Conservation (phyloP, 2,113 vertebrate species). For the Austrofundulus limnaeus region DNA sequence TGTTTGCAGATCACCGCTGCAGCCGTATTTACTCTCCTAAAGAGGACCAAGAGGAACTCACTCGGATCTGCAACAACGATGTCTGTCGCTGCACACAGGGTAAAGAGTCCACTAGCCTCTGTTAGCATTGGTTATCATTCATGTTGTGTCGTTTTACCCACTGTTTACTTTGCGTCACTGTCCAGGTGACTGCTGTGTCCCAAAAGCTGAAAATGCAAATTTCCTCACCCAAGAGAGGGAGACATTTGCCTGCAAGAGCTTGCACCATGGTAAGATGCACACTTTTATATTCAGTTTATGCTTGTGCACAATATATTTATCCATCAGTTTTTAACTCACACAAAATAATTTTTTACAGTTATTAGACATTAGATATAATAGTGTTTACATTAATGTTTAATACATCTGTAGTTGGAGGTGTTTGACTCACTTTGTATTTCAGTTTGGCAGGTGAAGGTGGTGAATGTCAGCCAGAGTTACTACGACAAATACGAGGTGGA, state of each 20-base stretch:
- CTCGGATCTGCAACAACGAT: constrained; percentile 70
- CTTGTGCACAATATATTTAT: background rate
- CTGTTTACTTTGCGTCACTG: background rate
- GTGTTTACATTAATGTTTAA: background rate
- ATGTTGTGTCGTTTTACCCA: background rate
- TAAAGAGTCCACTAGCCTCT: constrained; percentile 19
- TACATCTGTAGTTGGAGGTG: too few species aligned
- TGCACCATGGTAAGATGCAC: constrained; percentile 69
- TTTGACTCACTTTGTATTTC: constrained; percentile 10
- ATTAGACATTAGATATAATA: background rate
- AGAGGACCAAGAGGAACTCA: constrained; percentile 66
- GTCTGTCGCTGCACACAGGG: constrained; percentile 78
- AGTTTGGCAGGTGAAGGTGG: constrained; percentile 73
- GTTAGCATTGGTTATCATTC: background rate
- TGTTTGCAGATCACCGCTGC: constrained; percentile 72
- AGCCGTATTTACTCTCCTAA: constrained; percentile 71
- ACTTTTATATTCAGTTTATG: background rate
- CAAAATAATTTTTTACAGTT: background rate
- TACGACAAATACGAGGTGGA: constrained; percentile 79
- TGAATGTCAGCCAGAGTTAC: constrained; percentile 64
- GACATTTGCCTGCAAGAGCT: constrained; percentile 57
- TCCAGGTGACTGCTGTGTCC: constrained; percentile 75
- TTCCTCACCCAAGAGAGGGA: constrained; percentile 38
- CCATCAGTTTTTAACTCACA: background rate
- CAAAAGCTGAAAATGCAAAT: constrained; percentile 47